Conservation (phyloP, 1,140 invertebrate species). For the Drosophila azteca region DNA sequence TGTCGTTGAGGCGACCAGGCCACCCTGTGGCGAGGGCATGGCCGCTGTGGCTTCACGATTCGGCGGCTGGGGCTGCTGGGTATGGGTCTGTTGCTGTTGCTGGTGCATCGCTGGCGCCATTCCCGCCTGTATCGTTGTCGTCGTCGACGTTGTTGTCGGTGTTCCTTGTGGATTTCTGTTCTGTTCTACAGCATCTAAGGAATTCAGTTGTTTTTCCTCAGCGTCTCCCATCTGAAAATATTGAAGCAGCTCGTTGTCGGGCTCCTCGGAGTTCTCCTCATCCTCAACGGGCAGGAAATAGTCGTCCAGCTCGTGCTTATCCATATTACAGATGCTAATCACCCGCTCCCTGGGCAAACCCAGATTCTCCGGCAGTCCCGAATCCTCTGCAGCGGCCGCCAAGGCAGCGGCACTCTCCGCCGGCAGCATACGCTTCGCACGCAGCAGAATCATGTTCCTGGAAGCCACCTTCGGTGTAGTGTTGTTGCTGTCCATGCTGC, state of each 20-base stretch:
- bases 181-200: conserved; percentile 82
- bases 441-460: conserved; percentile 67
- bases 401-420: conserved; percentile 59
- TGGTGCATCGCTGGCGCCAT: conserved; percentile 15
- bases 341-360: conserved; percentile 86
- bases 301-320: conserved; percentile 91
- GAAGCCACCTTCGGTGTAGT: conserved; percentile 69
- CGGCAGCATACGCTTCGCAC: conserved; percentile 59
- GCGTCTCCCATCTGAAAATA: conserved; percentile 88
- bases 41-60: conserved; percentile 24
- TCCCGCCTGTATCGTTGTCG: conserved; percentile 25
- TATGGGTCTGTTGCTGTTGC: conserved; percentile 19
- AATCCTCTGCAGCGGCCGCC: conserved; percentile 62
- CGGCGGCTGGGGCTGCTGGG: conserved; percentile 33
- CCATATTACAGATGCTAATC: conserved; percentile 89
- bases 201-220: conserved; percentile 83
- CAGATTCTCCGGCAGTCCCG: conserved; percentile 72
- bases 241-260: conserved; percentile 91
- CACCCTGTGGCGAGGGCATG: conserved; percentile 36
- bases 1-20: background rate
- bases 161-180: conserved; percentile 74
- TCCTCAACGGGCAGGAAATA: conserved; percentile 86
- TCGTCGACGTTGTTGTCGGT: conserved; percentile 40
- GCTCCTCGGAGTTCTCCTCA: conserved; percentile 90
- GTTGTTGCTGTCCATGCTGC: conserved; percentile 55